Percentiles rank a stretch among this genome's conserved stretches.
phyloP scores from a whole-genome alignment of 2,797 vertebrate species.

The Danio aesculapii region DNA sequence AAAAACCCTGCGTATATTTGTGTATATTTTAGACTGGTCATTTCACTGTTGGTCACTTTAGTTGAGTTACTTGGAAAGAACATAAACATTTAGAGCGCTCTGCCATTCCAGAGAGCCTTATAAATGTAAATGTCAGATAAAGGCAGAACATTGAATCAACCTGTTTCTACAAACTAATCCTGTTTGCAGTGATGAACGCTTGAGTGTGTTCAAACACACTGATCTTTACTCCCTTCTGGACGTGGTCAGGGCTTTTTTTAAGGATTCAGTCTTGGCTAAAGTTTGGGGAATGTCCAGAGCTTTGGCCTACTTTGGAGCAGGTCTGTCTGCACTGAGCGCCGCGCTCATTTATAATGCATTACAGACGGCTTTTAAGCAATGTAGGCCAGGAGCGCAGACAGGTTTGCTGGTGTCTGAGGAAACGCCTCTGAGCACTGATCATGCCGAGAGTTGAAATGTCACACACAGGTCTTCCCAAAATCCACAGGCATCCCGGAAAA shows the following conservation, averaged over 20 bases:
- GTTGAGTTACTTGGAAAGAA: conserved; percentile 13
- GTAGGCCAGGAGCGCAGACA: conserved; percentile 32
- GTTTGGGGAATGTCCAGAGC: conserved; percentile 24
- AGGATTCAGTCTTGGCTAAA: conserved; percentile 34
- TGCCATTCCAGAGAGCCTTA: conserved; percentile 11
- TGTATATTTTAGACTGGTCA: neutral
- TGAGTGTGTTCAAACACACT: neutral
- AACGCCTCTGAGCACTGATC: conserved; percentile 32
- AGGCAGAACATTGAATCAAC: conserved; percentile 15
- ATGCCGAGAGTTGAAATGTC: conserved; percentile 30
- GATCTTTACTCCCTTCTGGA: conserved; percentile 17
- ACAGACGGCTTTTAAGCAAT: conserved; percentile 47
- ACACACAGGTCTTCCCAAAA: conserved; percentile 37
- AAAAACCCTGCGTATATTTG: too few species aligned
- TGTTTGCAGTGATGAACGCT: conserved; percentile 47
- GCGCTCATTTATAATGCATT: conserved; percentile 59
- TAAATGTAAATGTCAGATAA: conserved; percentile 37
- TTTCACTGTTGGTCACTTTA: neutral
- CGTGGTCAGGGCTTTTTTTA: conserved; percentile 21
- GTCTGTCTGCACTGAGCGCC: conserved; percentile 27
- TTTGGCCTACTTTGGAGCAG: conserved; percentile 51
- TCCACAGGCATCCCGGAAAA: conserved; percentile 23
- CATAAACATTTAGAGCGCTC: conserved; percentile 36
- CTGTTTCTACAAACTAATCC: conserved; percentile 12
- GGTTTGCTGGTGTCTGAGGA: conserved; percentile 44